Evolutionary conservation across 2,888 invertebrate genomes (phyloP), one percentile per base, ranked within the genome.

Genomic region (Rosalia funebris): DNA sequence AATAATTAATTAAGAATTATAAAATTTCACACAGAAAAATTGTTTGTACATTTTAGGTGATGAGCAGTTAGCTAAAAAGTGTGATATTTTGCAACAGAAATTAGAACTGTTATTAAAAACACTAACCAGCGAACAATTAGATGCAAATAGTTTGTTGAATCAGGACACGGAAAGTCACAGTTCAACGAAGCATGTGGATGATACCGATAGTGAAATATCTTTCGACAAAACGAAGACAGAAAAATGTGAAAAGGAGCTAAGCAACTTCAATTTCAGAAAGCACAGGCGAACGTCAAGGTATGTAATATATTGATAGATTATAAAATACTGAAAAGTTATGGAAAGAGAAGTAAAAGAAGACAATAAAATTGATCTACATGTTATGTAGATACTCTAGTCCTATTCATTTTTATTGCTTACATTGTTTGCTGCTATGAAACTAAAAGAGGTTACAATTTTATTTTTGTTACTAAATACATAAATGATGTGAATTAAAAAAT

Each of bases 71-170:
- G 82, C 83, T 44, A 83, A 86, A 64, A 89, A 90, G 82, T 92
- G 92, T 78, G 88, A 89, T 70, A 84, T 89, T 53, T 83, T 94
- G 63, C 88, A 90, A 73, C 88, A 91, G 72, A 93, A 93, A 79
- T 83, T 94, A 59, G 89, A 90, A 72, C 84, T 88, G 76, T 82
- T 94, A 45, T 82, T 93, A 69, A 87, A 89, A 75, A 89, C 91
- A 0, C 81, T 93, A 65, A 88, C 89, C 58, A 88, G 88, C 69
- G 91, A 91, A 74, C 87, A 89, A 65, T 80, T 81, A 25, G 81
- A 83, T 44, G 70, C 72, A 14, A 56, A 53, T 20, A 60, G 39
- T 31, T 64, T 62, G 52, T 56, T 42, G 41, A 77, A 16, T 75
- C 78, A 58, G 74, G 72, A 66, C 45, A 52, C 62, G n/a, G 57